Conservation (phyloP, 2,888 invertebrate species). For the Spisula subtruncata region DNA sequence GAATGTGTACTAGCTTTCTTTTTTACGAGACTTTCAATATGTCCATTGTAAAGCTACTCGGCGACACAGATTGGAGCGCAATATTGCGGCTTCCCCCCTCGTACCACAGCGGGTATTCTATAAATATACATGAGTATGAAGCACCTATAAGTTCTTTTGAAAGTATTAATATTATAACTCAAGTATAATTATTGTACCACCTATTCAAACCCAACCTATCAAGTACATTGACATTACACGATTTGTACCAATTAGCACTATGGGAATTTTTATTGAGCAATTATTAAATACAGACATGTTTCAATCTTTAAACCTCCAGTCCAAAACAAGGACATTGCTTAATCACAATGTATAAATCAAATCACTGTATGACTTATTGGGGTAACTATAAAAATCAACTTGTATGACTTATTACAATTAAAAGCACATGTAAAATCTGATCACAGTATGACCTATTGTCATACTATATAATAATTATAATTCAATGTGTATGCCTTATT, state of each 20-base stretch:
- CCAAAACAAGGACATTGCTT: too few species aligned
- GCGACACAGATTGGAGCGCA: background rate
- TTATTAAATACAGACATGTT: background rate
- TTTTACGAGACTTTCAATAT: background rate
- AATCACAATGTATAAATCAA: too few species aligned
- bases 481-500: too few species aligned
- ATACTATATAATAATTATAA: too few species aligned
- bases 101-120: background rate
- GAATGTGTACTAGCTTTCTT: background rate
- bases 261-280: background rate
- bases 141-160: background rate
- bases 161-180: background rate
- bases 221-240: background rate
- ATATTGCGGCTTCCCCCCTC: slow-evolving; percentile 13
- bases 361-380: too few species aligned
- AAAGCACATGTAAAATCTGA: too few species aligned
- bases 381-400: too few species aligned
- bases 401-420: too few species aligned
- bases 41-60: background rate
- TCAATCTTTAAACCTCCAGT: too few species aligned
- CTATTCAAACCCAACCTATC: background rate
- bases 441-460: too few species aligned
- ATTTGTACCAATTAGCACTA: background rate
- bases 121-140: too few species aligned
- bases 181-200: background rate